Base-by-base conservation (phyloP, 2,797 vertebrate species). In the Channallabes apus region DNA sequence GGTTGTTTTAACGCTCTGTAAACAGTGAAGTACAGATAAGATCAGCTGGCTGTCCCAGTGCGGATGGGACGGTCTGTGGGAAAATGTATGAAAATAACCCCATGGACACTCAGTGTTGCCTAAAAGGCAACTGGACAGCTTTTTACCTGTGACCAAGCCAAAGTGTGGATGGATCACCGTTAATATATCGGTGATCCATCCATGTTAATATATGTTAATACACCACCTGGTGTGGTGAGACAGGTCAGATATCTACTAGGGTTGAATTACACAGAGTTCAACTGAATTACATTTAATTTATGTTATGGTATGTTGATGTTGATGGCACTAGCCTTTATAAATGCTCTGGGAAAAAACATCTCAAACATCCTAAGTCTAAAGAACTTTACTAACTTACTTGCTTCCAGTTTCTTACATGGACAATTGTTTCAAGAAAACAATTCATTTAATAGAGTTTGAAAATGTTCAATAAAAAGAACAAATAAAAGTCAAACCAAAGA, bases 1-100 rank as follows among this genome's bases (percentile, higher is more conserved):
- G 80, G 78, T 2, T 86, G 41, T 88, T 46, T 46, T 46, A 9
- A 46, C 41, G 2, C 6, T 88, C 88, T 89, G 90, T 95, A 95
- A 95, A 94, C 93, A 85, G 80, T 67, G 82, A 80, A 91, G 86
- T 87, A 87, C n/a, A 90, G 95, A 96, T 96, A 94, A 86, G 86
- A 96, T 96, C 95, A 71, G 85, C 17, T 7, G 54, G 24, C 56
- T 35, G 84, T 94, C 94, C 94, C 94, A 85, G 29, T 38, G 93
- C 92, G 91, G 87, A 86, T 88, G 90, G 92, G 91, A 94, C 93
- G 93, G 93, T 91, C 95, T 94, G 95, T 96, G 95, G 95, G 95
- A 96, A 96, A 96, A 94, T 94, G 93, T 94, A 94, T 94, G 94
- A 96, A 95, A 96, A 93, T 91, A 92, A 88, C 91, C 91, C 90